These are phyloP conservation scores for Chaenodraco wilsoni DNA, from an alignment of 2,797 vertebrate genomes.

Conservation along the genomic window DNA sequence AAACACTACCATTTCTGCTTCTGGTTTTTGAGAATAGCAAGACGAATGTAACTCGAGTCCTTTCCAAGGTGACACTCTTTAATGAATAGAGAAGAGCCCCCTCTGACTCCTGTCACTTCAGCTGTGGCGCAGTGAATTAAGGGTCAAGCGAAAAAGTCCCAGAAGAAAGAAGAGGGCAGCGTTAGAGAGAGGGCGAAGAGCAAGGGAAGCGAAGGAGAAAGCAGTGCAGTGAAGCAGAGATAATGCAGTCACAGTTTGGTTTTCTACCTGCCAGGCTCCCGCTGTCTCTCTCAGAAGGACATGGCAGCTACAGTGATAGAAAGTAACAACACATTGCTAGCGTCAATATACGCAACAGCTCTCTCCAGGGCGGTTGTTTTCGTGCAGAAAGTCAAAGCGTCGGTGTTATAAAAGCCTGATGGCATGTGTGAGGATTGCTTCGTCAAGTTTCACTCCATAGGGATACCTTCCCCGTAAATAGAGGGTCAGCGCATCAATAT, in stretches of 20 bases:
- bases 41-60: slow-evolving; percentile 43
- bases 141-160: slow-evolving; percentile 13
- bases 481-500: slow-evolving; percentile 35
- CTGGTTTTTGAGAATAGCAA: slow-evolving; percentile 14
- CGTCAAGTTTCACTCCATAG: slow-evolving; percentile 34
- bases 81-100: slow-evolving; percentile 47
- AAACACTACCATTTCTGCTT: not conserved
- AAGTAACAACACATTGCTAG: slow-evolving; percentile 51
- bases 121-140: slow-evolving; percentile 33
- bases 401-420: slow-evolving; percentile 34
- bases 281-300: slow-evolving; percentile 66
- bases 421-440: slow-evolving; percentile 30
- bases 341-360: slow-evolving; percentile 34
- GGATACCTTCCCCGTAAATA: slow-evolving; percentile 21
- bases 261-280: slow-evolving; percentile 73
- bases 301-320: slow-evolving; percentile 58
- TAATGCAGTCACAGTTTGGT: slow-evolving; percentile 71
- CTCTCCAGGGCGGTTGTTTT: slow-evolving; percentile 18
- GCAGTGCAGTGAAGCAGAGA: slow-evolving; percentile 67
- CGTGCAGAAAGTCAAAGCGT: slow-evolving; percentile 25
- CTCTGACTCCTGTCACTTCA: slow-evolving; percentile 70
- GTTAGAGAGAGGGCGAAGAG: slow-evolving; percentile 38
- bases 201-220: slow-evolving; percentile 35
- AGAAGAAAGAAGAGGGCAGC: slow-evolving; percentile 18
- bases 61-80: slow-evolving; percentile 68